phyloP scores from a whole-genome alignment of 2,113 vertebrate genomes.

The Cryptotis parvus region DNA sequence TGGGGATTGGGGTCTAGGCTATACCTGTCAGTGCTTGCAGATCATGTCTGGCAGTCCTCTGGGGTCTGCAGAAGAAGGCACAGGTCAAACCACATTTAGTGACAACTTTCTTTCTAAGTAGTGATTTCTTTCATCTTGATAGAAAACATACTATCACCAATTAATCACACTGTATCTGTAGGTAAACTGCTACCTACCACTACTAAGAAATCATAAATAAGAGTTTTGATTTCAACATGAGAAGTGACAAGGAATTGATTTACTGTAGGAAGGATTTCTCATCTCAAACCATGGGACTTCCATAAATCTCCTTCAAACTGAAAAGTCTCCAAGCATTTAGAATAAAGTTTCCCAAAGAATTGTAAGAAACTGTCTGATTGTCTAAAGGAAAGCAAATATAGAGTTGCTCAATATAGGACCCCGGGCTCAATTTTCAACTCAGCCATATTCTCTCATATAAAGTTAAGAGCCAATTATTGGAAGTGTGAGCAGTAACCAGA shows the following conservation, averaged over 20 bases:
- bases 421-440: not conserved
- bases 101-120: not conserved
- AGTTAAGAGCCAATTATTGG: not conserved
- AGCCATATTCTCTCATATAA: not conserved
- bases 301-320: not conserved
- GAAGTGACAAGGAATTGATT: not conserved
- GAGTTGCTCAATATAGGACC: not conserved
- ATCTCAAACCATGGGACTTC: not conserved
- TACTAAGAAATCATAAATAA: not conserved
- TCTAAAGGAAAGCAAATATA: not conserved
- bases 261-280: not conserved
- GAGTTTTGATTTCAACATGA: not conserved
- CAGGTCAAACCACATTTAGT: not conserved
- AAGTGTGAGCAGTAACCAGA: not conserved
- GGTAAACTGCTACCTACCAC: not conserved
- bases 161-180: not conserved
- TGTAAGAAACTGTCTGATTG: not conserved
- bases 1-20: no score
- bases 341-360: not conserved
- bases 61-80: no score
- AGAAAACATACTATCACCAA: not conserved
- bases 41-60: no score
- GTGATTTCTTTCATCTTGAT: conserved; percentile 26
- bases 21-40: no score
- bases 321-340: not conserved